A percentile compares a stretch with the other conserved stretches of the same genome.
phyloP scores from a whole-genome alignment of 2,888 invertebrate genomes.

The Drosophila peninsularis region DNA sequence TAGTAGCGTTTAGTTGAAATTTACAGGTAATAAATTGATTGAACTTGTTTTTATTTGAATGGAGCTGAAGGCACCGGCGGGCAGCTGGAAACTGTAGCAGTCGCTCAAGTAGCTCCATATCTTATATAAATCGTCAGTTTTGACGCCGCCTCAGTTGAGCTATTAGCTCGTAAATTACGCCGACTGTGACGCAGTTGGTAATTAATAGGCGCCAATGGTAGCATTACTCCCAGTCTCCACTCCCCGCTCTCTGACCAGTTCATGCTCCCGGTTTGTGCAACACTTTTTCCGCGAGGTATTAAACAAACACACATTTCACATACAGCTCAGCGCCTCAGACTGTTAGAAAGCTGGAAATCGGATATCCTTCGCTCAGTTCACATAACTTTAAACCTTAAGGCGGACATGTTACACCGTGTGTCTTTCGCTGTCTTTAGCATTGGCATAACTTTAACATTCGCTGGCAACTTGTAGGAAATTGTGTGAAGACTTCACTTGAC shows the following conservation, averaged over 20 bases:
- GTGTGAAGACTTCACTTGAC: not conserved
- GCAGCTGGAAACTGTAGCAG: conserved; percentile 14
- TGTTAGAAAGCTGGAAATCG: conserved; percentile 23
- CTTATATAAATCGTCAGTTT: conserved; percentile 46
- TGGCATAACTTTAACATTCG: not conserved
- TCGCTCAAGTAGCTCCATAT: conserved; percentile 5
- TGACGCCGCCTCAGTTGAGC: conserved; percentile 17
- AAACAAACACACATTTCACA: conserved; percentile 12
- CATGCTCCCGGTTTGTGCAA: not conserved
- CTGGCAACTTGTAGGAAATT: conserved; percentile 2
- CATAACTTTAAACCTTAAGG: conserved; percentile 3
- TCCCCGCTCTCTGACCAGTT: conserved; percentile 7
- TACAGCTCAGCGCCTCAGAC: not conserved
- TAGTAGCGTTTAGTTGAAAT: conserved; percentile 19
- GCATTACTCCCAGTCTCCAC: not conserved
- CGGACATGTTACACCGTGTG: conserved; percentile 6
- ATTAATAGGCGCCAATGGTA: conserved; percentile 43
- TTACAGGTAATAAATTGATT: conserved; percentile 10
- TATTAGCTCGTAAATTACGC: conserved; percentile 44
- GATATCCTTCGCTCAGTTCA: conserved; percentile 28
- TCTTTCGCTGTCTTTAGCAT: not conserved
- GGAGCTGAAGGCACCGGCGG: not conserved
- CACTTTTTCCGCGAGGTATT: conserved; percentile 1
- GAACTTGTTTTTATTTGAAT: conserved; percentile 23
- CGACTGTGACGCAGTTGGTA: conserved; percentile 27